A percentile compares a stretch with the other conserved stretches of the same genome.
phyloP scores from a whole-genome alignment of 1,140 invertebrate species.

The Temnothorax longispinosus region DNA sequence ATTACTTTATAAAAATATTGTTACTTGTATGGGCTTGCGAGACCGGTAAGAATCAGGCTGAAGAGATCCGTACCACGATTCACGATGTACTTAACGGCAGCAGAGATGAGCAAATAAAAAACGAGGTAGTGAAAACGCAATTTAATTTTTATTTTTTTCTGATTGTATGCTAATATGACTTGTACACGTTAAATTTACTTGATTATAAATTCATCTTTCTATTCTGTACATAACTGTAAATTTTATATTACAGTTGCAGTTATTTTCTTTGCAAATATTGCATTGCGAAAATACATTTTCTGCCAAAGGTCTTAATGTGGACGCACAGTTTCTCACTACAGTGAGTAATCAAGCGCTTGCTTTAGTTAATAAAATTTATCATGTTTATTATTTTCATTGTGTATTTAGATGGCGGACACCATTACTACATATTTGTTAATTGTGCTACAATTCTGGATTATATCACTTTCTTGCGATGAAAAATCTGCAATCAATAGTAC shows the following conservation, averaged over 20 bases:
- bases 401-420: neutral
- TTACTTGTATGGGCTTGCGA: neutral
- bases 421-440: neutral
- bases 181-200: neutral
- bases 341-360: neutral
- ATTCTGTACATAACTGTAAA: neutral
- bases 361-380: neutral
- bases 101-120: neutral
- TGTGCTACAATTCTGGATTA: neutral
- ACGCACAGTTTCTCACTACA: neutral
- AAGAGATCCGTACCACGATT: neutral
- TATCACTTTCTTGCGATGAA: neutral
- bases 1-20: neutral
- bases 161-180: neutral
- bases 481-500: neutral
- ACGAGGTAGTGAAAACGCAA: neutral
- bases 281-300: neutral
- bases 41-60: neutral
- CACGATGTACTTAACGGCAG: neutral
- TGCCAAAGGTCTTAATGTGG: neutral
- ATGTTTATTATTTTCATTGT: neutral
- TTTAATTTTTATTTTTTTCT: neutral
- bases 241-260: neutral
- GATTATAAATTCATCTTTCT: neutral
- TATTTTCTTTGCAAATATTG: neutral